Evolutionary conservation across 2,113 vertebrate genomes (phyloP).

Genomic region (Panthera tigris): DNA sequence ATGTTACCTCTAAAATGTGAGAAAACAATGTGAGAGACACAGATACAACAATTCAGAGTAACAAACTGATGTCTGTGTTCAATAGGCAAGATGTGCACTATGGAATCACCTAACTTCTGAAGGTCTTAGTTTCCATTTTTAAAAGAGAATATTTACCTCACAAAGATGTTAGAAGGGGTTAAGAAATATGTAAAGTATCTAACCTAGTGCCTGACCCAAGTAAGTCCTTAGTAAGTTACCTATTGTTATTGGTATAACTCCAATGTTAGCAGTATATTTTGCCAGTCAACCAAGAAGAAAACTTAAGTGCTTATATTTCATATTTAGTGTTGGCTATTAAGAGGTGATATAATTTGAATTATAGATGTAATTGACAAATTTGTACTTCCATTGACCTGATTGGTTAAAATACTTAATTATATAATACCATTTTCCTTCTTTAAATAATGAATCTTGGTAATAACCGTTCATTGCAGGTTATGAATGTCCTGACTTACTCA

Average conservation of each 20-base stretch:
- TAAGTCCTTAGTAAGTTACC: not conserved
- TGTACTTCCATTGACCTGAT: conserved; percentile 34
- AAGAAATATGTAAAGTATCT: not conserved
- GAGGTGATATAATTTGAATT: conserved; percentile 56
- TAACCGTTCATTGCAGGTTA: conserved; percentile 56
- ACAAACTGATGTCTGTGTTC: not conserved
- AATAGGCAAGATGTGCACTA: not conserved
- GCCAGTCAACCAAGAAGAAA: conserved; percentile 36
- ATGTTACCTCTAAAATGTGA: not conserved
- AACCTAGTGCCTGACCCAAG: not conserved
- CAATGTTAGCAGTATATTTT: conserved; percentile 42
- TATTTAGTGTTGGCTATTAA: conserved; percentile 46
- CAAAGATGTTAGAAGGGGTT: not conserved
- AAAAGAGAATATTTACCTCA: not conserved
- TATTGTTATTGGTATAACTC: conserved; percentile 31
- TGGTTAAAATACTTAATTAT: conserved; percentile 56
- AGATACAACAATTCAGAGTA: not conserved
- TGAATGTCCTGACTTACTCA: conserved; percentile 29
- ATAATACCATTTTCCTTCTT: not conserved
- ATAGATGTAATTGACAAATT: conserved; percentile 38
- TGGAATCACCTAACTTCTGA: not conserved
- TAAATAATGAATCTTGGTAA: conserved; percentile 55
- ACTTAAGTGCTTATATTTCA: conserved; percentile 40
- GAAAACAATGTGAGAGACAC: not conserved
- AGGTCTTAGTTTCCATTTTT: conserved; percentile 1